These are phyloP conservation scores for Lampropteryx suffumata DNA, from an alignment of 2,888 invertebrate species.

Conservation along the genomic window DNA sequence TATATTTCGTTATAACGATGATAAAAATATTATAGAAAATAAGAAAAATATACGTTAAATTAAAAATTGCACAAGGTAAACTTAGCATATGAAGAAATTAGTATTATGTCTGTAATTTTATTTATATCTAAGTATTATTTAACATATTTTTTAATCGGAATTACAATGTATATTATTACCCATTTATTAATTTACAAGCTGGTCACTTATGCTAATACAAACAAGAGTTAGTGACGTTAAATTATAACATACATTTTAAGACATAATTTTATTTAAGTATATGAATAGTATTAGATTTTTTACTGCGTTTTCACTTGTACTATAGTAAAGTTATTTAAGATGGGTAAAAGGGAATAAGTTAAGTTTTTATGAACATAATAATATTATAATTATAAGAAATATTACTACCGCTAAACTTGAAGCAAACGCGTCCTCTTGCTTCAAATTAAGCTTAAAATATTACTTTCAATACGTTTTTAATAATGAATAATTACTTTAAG, in stretches of 20 bases:
- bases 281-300: slow-evolving; percentile 41
- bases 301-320: slow-evolving; percentile 70
- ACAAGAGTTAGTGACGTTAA: neutral
- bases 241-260: too few relatives aligned
- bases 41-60: neutral
- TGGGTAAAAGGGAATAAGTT: neutral
- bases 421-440: slow-evolving; percentile 78
- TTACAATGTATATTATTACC: slow-evolving; percentile 11
- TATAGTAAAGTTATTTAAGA: neutral
- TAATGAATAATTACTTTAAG: too few relatives aligned
- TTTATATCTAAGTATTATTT: neutral
- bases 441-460: slow-evolving; percentile 47
- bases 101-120: too few relatives aligned
- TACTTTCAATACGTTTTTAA: too few relatives aligned
- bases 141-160: slow-evolving; percentile 1
- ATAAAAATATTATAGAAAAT: neutral
- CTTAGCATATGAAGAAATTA: slow-evolving; percentile 7
- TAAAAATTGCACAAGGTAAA: slow-evolving; percentile 71
- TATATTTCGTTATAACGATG: too few relatives aligned
- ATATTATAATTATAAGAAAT: neutral
- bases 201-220: neutral
- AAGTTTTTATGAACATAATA: neutral
- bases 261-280: too few relatives aligned
- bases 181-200: neutral
- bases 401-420: slow-evolving; percentile 50